These are phyloP conservation scores for Rhadinocentrus ornatus DNA, from an alignment of 2,797 vertebrate species.

Conservation along the genomic window DNA sequence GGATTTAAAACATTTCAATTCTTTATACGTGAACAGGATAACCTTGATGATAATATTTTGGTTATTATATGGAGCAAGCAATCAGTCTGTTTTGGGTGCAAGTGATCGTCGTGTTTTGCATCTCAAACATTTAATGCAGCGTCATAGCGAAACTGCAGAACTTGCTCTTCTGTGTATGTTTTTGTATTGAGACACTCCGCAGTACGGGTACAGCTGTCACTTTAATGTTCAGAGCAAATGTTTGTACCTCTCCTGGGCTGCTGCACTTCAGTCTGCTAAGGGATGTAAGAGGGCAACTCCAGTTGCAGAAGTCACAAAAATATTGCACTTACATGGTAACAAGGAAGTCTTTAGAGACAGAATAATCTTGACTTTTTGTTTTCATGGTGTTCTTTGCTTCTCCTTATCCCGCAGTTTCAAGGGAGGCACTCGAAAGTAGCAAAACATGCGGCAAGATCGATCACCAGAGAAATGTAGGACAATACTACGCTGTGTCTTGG, in stretches of 20 bases:
- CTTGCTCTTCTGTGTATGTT: conserved; percentile 16
- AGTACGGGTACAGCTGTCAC: conserved; percentile 36
- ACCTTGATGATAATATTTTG: not conserved
- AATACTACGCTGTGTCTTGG: conserved; percentile 54
- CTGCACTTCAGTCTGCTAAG: conserved; percentile 31
- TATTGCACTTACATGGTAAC: conserved; percentile 47
- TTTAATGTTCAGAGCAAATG: conserved; percentile 23
- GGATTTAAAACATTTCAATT: not conserved
- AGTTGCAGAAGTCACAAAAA: conserved; percentile 44
- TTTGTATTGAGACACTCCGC: conserved; percentile 28
- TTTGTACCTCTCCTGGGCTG: conserved; percentile 18
- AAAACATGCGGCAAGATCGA: conserved; percentile 71
- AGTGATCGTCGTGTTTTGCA: conserved; percentile 1
- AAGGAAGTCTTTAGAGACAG: conserved; percentile 53
- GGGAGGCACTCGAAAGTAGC: conserved; percentile 67
- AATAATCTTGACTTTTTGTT: conserved; percentile 60
- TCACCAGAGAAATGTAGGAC: conserved; percentile 70
- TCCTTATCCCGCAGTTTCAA: conserved; percentile 42
- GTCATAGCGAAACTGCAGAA: not conserved
- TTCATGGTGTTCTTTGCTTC: conserved; percentile 40
- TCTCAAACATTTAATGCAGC: conserved; percentile 1
- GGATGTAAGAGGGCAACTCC: conserved; percentile 16
- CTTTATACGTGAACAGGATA: not conserved
- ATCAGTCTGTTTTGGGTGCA: not conserved
- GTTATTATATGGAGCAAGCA: not conserved